Base-by-base conservation (phyloP, 2,888 invertebrate species). In the Acanthosoma haemorrhoidale region DNA sequence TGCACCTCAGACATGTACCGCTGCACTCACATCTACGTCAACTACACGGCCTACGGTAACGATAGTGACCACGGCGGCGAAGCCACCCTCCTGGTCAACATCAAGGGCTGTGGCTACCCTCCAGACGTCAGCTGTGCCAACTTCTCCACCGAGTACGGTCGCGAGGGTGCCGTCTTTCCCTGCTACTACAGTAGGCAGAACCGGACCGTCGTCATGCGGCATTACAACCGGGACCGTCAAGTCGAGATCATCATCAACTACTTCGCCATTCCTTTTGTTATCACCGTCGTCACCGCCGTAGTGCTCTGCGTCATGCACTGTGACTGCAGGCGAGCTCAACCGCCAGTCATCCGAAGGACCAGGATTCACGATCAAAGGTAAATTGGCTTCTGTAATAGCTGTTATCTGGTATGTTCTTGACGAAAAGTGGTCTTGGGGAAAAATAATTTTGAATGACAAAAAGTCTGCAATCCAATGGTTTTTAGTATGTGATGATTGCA, bases 271-370 rank as follows among this genome's bases (percentile, higher is more conserved):
- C 92, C 92, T 73, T 87, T 93, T 81, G 89, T 91, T 77, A 85
- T 92, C 78, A 91, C 92, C 68, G 84, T 91, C 75, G 89, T 91
- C 77, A 91, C 92, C 74, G 92, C 92, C 70, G 88, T 92, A 75
- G 91, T 90, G 31, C 84, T 92, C 71, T 93, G 92, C 81, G 88
- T 92, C 71, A 86, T 92, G 86, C 92, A 92, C 80, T 93, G 92
- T 81, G 92, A 92, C 81, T 92, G 92, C 81, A 63, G 74, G 13
- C 68, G 73, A 31, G 69, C 74, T 6, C 74, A 72, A n/a, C 73
- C 73, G 57, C 72, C 74, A n/a, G 71, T 70, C 57, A 70, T 73
- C 34, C 75, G 80, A 73, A 77, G 80, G 70, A 82, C 83, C 75
- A 81, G 83, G 78, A 83, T 83, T 77, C 84, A 84, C 77, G 73